phyloP scores from a whole-genome alignment of 2,113 vertebrate genomes.

The Rhinogobius similis region DNA sequence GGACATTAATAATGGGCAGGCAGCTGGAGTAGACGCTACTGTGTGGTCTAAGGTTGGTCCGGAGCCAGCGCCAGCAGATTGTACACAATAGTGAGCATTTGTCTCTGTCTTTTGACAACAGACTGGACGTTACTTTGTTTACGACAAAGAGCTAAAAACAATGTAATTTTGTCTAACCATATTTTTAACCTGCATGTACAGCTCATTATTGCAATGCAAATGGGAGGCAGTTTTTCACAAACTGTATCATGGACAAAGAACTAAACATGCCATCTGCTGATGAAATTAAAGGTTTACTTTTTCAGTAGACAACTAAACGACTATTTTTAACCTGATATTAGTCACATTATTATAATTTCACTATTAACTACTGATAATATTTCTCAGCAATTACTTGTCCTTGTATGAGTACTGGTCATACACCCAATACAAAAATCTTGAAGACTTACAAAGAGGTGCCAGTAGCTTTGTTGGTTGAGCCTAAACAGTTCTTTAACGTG shows the following conservation, averaged over 20 bases:
- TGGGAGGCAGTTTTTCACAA: no score
- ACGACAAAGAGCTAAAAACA: slow-evolving; percentile 5
- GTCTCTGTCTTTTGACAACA: slow-evolving; percentile 5
- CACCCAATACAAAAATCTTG: background rate
- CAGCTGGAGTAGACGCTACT: slow-evolving; percentile 40
- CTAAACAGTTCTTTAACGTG: background rate
- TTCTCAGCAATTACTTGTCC: no score
- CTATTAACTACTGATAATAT: no score
- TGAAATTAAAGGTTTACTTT: no score
- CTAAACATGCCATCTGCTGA: no score
- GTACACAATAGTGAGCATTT: slow-evolving; percentile 53
- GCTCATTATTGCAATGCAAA: background rate
- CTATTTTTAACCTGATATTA: no score
- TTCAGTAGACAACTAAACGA: no score
- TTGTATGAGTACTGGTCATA: no score
- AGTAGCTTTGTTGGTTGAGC: background rate
- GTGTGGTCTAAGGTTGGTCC: slow-evolving; percentile 45
- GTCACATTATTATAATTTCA: no score
- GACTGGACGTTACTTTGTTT: slow-evolving; percentile 23
- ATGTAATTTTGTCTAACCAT: background rate
- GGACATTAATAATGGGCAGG: slow-evolving; percentile 42
- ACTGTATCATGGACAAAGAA: no score
- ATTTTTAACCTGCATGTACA: slow-evolving; percentile 9
- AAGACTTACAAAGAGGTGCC: background rate
- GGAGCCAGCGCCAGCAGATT: slow-evolving; percentile 53